These are phyloP conservation scores for Carterocephalus palaemon DNA, from an alignment of 2,888 invertebrate genomes.

Conservation along the genomic window DNA sequence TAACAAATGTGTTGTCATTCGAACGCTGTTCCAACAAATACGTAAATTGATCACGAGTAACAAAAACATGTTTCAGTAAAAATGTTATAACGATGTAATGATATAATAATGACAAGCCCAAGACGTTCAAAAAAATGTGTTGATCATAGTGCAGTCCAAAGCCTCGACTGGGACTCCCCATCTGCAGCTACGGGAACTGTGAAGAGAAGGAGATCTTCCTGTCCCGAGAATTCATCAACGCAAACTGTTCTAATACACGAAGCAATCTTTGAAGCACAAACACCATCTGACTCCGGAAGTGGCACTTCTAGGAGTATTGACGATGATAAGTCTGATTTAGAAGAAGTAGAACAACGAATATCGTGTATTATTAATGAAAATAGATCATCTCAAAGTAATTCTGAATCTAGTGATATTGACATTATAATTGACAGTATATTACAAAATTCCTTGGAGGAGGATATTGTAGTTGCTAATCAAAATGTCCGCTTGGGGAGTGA, in stretches of 20 bases:
- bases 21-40: slow-evolving; percentile 46
- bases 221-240: slow-evolving; percentile 58
- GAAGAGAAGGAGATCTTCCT: slow-evolving; percentile 81
- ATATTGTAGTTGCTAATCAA: slow-evolving; percentile 42
- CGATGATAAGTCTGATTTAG: slow-evolving; percentile 61
- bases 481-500: slow-evolving; percentile 50
- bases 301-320: slow-evolving; percentile 61
- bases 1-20: slow-evolving; percentile 36
- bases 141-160: slow-evolving; percentile 59
- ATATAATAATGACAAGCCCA: slow-evolving; percentile 71
- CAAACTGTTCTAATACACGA: slow-evolving; percentile 44
- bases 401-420: slow-evolving; percentile 69
- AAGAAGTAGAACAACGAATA: slow-evolving; percentile 71
- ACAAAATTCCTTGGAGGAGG: slow-evolving; percentile 48
- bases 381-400: slow-evolving; percentile 70
- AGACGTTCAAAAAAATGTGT: slow-evolving; percentile 69
- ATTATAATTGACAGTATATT: slow-evolving; percentile 63
- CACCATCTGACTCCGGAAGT: slow-evolving; percentile 68
- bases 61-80: slow-evolving; percentile 27
- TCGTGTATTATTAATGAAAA: slow-evolving; percentile 71
- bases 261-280: slow-evolving; percentile 60
- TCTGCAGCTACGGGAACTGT: slow-evolving; percentile 85
- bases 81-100: slow-evolving; percentile 52
- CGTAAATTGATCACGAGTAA: slow-evolving; percentile 17
- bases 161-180: slow-evolving; percentile 85